Evolutionary conservation across 2,888 invertebrate genomes (phyloP), one percentile per base, ranked within the genome.

Genomic region (Incurvaria masculella): DNA sequence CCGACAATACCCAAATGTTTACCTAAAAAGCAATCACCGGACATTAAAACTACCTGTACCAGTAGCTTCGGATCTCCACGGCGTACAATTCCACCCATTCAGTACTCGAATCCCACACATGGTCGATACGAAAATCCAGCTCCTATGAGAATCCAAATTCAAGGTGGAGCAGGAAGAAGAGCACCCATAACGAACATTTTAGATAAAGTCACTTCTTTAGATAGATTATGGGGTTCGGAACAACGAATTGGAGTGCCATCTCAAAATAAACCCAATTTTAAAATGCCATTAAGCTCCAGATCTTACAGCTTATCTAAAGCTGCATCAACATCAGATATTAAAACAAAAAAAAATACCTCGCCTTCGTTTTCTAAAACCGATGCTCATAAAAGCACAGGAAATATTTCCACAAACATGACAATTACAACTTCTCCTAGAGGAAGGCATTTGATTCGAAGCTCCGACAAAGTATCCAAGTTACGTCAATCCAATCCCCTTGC

Each of bases 211-310:
- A 78, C 78, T 20, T 64, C 83, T 2, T 71, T 83, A 57, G 84
- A 85, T 59, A 81, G 84, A 56, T 57, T 79, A 23, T 79, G 79
- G 78, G 69, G 73, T 57, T 65, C 75, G 45, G 76, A 78, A 57
- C 76, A 74, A 57, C 63, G 78, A 53, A 76, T 75, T 57, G 76
- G 75, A 14, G 33, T 33, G 3, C 4, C 33, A 11, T 33, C 23
- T 23, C 23, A 4, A 23, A 6, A 10, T 10, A 23, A 10, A 23
- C 10, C 4, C 23, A 14, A 11, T 33, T 33, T n/a, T 14, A 33
- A 11, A 14, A 14, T n/a, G 14, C 33, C 33, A 33, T n/a, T n/a
- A n/a, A n/a, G 33, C 14, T 33, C 14, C 33, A 33, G 14, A 33
- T 14, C 3, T n/a, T 33, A 33, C 14, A 33, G 14, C 14, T 33